These are phyloP conservation scores for Drosophila tsacasi DNA, from an alignment of 1,140 invertebrate genomes.

Conservation along the genomic window DNA sequence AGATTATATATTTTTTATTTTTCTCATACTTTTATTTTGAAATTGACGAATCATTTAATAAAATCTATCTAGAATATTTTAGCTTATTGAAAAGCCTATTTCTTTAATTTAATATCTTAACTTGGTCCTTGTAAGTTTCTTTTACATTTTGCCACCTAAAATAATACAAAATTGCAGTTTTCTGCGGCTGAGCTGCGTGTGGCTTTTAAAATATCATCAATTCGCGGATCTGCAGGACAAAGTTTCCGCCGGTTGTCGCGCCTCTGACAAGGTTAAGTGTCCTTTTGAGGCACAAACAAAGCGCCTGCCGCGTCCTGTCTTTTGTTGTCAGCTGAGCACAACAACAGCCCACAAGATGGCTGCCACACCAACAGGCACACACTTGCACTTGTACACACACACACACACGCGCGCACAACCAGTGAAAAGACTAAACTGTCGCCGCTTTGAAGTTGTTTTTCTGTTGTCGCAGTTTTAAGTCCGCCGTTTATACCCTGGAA, in stretches of 20 bases:
- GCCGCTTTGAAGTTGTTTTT: constrained; percentile 43
- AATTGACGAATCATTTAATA: too few relatives aligned
- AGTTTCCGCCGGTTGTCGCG: constrained; percentile 26
- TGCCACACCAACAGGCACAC: constrained; percentile 11
- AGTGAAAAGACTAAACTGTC: constrained; percentile 46
- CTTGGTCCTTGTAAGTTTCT: background rate
- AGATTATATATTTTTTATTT: too few relatives aligned
- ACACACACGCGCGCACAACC: constrained; percentile 3
- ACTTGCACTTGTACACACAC: constrained; percentile 1
- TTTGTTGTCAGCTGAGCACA: constrained; percentile 58
- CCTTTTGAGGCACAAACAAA: constrained; percentile 50
- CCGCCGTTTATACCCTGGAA: constrained; percentile 14
- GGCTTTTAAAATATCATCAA: constrained; percentile 39
- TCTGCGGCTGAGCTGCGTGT: background rate
- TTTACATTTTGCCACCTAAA: background rate
- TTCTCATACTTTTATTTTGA: too few relatives aligned
- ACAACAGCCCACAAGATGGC: constrained; percentile 46
- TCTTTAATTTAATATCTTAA: background rate
- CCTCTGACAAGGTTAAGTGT: constrained; percentile 59
- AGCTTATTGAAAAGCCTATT: background rate
- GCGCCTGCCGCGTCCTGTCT: constrained; percentile 42
- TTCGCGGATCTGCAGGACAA: constrained; percentile 27
- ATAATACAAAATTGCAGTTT: background rate
- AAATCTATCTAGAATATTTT: too few relatives aligned
- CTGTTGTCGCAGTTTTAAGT: constrained; percentile 8